Evolutionary conservation across 2,888 invertebrate genomes (phyloP), one percentile per base, ranked within the genome.

Genomic region (Andrena flavipes): DNA sequence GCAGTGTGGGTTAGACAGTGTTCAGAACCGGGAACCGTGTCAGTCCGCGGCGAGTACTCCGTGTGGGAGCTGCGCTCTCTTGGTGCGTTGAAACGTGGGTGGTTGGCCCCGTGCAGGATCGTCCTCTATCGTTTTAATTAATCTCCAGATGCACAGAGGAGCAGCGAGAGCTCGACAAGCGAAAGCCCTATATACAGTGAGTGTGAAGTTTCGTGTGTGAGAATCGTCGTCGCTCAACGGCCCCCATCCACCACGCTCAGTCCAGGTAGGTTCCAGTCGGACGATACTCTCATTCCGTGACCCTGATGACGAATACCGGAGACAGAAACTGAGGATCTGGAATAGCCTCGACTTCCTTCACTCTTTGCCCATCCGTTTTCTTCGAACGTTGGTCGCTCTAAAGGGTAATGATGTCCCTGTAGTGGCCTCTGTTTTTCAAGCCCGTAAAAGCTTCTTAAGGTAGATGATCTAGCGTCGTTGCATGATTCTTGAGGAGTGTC

Each of bases 21-120:
- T 71, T 64, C 81, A 79, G 76, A 75, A 73, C 75, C 82, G 71
- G 56, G 79, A 56, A 71, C 29, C 64, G 78, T 71, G 77, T 78
- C 88, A 88, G 88, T 88, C 64, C 63, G 82, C 88, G 85, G 48
- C 54, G 87, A 87, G 85, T 85, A 72, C 75, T 87, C 87, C 56
- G 76, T 75, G 81, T 65, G 76, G 75, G 81, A 86, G 85, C 76
- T 87, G 84, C 80, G 87, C 81, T 84, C 80, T 83, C 83, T 84
- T 85, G 77, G 82, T 84, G 83, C 62, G 51, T 71, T 54, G 23
- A 20, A 56, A 63, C 62, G 20, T 30, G 68, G 72, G 76, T 42
- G 76, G 69, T 74, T 74, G 65, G 26, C 51, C 63, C 35, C 42
- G 16, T 7, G 10, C 20, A n/a, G 6, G 8, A 10, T 62, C 20